Evolutionary conservation across 2,888 invertebrate species (phyloP), one percentile per base, ranked within the genome.

Genomic region (Pocota personata): DNA sequence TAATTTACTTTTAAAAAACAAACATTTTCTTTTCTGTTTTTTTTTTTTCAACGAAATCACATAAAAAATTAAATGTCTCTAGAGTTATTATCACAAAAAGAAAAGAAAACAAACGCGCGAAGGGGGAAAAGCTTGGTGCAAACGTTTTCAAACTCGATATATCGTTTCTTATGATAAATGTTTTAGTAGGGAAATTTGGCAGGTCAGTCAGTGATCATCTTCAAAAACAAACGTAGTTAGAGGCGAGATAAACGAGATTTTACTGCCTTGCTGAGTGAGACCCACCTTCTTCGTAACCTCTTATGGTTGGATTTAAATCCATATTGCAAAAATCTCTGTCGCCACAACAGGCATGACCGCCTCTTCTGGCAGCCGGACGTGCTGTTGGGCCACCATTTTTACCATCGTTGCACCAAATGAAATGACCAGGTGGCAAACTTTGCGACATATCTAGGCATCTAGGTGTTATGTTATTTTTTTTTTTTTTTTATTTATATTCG

Each of bases 331-430:
- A 90, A 88, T 93, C 91, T 88, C 88, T 91, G 88, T 90, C 89
- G 58, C 90, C 89, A 89, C 93, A 92, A 89, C 92, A 92, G 72
- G 89, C 90, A 84, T 92, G 92, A 60, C 91, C 92, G 62, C 92
- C 91, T 82, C 90, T 89, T 46, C 87, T 88, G 12, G 91, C 90
- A 73, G 90, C 90, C 37, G 92, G 92, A 46, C 92, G 90, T 50
- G 91, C 90, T 40, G 92, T 92, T 69, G 92, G 92, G 46, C 91
- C 91, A 76, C 91, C 91, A 58, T 89, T 89, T 82, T 87, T 89
- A 52, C 90, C 91, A 87, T 91, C 91, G 88, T 92, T 92, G 89
- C 92, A 92, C 92, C 92, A 92, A 82, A 92, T 91, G 83, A 91
- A 91, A 86, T 90, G 91, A 87, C 91, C 91, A 52, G 92, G 92